Conservation (phyloP, 2,113 vertebrate species). For the Dasypus novemcinctus region DNA sequence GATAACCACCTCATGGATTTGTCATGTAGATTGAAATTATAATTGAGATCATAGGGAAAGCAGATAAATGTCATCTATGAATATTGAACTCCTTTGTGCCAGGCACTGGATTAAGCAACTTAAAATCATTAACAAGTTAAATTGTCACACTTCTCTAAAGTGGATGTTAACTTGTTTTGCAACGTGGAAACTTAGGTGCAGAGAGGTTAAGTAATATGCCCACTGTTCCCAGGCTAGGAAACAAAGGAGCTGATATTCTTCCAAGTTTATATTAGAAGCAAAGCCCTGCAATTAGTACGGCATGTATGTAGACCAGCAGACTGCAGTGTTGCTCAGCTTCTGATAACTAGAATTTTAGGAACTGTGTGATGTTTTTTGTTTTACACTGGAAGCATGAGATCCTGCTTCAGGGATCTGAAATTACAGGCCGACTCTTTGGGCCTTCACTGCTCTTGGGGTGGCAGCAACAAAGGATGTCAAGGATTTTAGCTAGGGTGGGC, state of each 20-base stretch:
- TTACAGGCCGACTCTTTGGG: background rate
- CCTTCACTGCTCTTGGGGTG: no score
- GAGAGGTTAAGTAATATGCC: background rate
- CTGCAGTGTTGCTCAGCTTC: background rate
- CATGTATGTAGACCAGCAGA: background rate
- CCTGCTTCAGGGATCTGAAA: background rate
- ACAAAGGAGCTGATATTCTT: background rate
- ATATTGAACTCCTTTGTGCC: background rate
- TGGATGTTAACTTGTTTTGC: background rate
- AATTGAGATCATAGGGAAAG: background rate
- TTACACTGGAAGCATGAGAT: background rate
- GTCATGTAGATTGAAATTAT: slow-evolving; percentile 6
- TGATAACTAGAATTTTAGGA: background rate
- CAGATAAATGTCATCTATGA: background rate
- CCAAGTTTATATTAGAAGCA: background rate
- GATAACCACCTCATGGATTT: background rate
- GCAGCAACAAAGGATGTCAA: background rate
- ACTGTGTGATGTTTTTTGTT: background rate
- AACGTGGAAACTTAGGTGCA: background rate
- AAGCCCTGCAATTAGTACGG: background rate
- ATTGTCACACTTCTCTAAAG: background rate
- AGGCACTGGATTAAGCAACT: background rate
- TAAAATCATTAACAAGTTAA: background rate
- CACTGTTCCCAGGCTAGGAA: background rate
- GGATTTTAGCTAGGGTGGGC: background rate